Conservation (phyloP, 2,888 invertebrate genomes). For the Coenonympha arcania region DNA sequence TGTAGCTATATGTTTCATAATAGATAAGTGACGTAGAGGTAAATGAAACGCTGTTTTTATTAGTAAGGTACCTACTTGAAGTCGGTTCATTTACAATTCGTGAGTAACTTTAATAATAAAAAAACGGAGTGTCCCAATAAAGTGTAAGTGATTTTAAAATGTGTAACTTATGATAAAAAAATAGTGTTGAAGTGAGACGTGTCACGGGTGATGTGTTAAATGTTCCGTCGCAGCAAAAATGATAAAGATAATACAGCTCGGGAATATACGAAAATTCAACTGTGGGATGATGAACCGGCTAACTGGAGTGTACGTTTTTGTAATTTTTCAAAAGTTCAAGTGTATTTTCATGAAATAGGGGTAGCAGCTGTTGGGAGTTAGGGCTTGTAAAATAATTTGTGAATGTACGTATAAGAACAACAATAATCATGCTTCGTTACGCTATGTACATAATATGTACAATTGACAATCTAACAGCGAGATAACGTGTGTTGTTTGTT, state of each 20-base stretch:
- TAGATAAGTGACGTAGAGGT: background rate
- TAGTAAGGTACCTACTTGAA: background rate
- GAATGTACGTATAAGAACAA: no score
- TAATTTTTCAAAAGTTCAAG: no score
- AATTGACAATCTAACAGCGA: background rate
- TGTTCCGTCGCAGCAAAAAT: slow-evolving; percentile 55
- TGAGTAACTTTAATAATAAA: no score
- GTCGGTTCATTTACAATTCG: background rate
- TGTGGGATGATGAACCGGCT: slow-evolving; percentile 40
- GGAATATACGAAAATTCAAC: slow-evolving; percentile 45
- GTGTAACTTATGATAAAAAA: no score
- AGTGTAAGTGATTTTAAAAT: no score
- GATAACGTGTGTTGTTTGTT: background rate
- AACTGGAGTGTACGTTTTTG: slow-evolving; percentile 20
- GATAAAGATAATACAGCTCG: slow-evolving; percentile 37
- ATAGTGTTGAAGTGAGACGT: background rate
- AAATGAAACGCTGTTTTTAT: background rate
- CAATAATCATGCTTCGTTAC: no score
- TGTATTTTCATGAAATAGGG: no score
- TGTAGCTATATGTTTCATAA: background rate
- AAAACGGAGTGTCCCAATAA: no score
- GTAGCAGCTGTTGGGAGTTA: no score
- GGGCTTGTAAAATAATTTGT: no score
- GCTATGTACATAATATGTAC: no score
- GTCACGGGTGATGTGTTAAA: slow-evolving; percentile 35